phyloP scores from a whole-genome alignment of 2,113 vertebrate genomes.

The Callopanchax toddi region DNA sequence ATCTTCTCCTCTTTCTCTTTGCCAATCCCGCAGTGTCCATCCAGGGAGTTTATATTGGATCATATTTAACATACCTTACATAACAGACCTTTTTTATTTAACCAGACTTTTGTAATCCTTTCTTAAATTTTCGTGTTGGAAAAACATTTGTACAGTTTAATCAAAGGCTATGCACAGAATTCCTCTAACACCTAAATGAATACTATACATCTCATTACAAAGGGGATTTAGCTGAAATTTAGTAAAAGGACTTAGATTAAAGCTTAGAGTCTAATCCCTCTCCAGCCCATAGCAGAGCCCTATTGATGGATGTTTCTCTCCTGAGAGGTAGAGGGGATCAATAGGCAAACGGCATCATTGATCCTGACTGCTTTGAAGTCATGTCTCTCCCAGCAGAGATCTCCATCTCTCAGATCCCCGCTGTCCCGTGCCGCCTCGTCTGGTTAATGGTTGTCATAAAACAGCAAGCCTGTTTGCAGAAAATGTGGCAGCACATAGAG shows the following conservation, averaged over 20 bases:
- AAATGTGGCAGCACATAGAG: constrained; percentile 8
- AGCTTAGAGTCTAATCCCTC: constrained; percentile 67
- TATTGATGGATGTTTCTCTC: constrained; percentile 65
- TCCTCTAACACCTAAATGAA: constrained; percentile 37
- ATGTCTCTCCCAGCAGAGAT: constrained; percentile 71
- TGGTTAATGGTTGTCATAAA: constrained; percentile 62
- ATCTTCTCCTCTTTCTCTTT: constrained; percentile 1
- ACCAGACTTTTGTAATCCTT: too few species aligned
- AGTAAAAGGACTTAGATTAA: constrained; percentile 68
- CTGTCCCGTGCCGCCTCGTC: constrained; percentile 41
- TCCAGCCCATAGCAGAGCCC: constrained; percentile 56
- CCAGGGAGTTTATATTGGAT: constrained; percentile 1
- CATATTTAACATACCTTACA: neutral
- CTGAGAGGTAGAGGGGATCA: constrained; percentile 53
- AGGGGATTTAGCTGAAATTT: constrained; percentile 58
- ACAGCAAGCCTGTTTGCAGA: constrained; percentile 41
- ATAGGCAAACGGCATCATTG: constrained; percentile 77
- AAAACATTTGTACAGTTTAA: constrained; percentile 19
- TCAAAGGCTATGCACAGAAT: constrained; percentile 33
- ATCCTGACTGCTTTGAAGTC: constrained; percentile 75
- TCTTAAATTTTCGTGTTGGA: constrained; percentile 18
- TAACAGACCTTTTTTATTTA: neutral
- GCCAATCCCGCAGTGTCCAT: neutral
- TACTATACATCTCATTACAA: constrained; percentile 61
- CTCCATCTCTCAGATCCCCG: constrained; percentile 46